Conservation (phyloP, 2,113 vertebrate genomes). For the Girardinichthys multiradiatus region DNA sequence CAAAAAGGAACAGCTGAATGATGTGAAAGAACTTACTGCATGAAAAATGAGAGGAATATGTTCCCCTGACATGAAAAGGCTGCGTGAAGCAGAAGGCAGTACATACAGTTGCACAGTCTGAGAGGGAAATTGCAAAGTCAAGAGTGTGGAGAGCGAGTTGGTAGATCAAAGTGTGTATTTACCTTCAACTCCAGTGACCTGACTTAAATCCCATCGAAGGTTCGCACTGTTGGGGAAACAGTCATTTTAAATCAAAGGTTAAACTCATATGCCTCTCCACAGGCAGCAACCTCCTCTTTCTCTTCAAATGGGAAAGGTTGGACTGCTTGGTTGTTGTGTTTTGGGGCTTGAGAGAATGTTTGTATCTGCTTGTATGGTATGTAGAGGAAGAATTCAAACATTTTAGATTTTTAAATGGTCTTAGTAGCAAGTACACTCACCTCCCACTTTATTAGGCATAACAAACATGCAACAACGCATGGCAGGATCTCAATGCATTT, state of each 20-base stretch:
- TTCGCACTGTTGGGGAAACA: conserved; percentile 34
- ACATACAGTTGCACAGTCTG: conserved; percentile 34
- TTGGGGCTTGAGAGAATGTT: not conserved
- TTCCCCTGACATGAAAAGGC: conserved; percentile 36
- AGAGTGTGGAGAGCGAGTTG: conserved; percentile 46
- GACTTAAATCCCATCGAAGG: conserved; percentile 35
- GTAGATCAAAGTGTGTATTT: conserved; percentile 68
- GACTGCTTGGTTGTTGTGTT: not conserved
- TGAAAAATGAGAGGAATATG: conserved; percentile 32
- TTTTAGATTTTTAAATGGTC: not conserved
- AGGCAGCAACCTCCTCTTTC: not conserved
- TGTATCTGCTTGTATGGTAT: not conserved
- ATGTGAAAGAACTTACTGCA: conserved; percentile 13
- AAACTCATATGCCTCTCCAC: conserved; percentile 22
- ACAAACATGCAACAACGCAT: too few relatives aligned
- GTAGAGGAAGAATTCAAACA: not conserved
- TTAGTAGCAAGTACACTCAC: not conserved
- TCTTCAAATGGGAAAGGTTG: not conserved
- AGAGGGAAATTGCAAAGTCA: conserved; percentile 47
- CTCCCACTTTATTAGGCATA: not conserved
- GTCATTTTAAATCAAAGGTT: conserved; percentile 56
- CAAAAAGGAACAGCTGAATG: not conserved
- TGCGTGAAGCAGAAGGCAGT: conserved; percentile 6
- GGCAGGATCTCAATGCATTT: not conserved
- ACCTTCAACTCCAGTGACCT: conserved; percentile 55